phyloP scores from a whole-genome alignment of 2,888 invertebrate species.

The Aricia artaxerxes region DNA sequence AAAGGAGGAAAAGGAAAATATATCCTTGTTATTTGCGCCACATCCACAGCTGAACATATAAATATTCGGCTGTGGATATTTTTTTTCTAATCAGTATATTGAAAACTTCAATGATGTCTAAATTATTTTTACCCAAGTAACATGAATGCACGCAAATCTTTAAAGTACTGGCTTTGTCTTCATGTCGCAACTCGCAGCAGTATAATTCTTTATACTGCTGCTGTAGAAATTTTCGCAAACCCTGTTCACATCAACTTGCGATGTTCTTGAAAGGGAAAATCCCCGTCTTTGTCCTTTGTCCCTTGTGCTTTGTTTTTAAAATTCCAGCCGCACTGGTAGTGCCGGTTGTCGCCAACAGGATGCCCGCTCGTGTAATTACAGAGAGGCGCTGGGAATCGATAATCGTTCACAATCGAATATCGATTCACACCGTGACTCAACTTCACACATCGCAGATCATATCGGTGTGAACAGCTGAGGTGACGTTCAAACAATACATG shows the following conservation, averaged over 20 bases:
- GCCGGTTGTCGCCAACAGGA: constrained; percentile 26
- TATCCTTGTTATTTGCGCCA: too few relatives aligned
- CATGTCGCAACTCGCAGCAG: neutral
- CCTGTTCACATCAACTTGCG: neutral
- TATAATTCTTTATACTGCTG: neutral
- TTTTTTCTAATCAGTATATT: neutral
- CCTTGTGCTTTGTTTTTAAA: constrained; percentile 15
- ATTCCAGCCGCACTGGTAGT: constrained; percentile 15
- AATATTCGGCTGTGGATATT: too few relatives aligned
- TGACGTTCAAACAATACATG: neutral
- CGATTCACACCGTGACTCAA: constrained; percentile 24
- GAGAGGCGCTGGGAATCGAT: constrained; percentile 25
- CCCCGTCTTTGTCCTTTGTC: constrained; percentile 2
- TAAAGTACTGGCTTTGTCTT: neutral
- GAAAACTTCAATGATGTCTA: neutral
- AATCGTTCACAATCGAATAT: constrained; percentile 30
- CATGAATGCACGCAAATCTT: neutral
- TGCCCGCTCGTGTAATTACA: constrained; percentile 28
- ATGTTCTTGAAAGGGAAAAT: constrained; percentile 5
- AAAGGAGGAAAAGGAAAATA: too few relatives aligned
- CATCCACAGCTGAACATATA: too few relatives aligned
- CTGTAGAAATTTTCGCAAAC: neutral
- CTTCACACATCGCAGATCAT: constrained; percentile 27
- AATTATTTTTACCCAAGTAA: neutral
- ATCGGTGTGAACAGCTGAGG: constrained; percentile 4